Evolutionary conservation across 2,113 vertebrate species (phyloP).

Genomic region (Athene noctua): DNA sequence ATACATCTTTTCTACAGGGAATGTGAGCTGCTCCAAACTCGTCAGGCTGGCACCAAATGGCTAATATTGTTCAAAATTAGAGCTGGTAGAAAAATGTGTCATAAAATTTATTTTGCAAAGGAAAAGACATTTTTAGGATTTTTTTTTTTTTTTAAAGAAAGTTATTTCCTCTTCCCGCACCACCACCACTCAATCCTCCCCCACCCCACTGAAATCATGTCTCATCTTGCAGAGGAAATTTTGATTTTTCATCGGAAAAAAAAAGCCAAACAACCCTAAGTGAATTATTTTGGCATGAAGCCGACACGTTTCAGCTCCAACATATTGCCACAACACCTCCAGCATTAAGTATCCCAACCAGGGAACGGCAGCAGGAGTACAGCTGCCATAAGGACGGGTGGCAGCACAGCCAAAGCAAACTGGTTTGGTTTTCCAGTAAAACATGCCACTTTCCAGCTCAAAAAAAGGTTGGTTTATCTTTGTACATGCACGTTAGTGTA

Average conservation of each 20-base stretch:
- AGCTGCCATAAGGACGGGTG: neutral
- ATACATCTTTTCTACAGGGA: neutral
- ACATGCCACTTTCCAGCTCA: neutral
- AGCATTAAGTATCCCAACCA: neutral
- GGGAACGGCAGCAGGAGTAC: neutral
- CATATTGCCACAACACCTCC: neutral
- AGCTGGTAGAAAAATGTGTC: neutral
- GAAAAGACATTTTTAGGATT: neutral
- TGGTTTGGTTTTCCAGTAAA: constrained; percentile 11
- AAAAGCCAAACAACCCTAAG: neutral
- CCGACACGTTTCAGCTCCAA: neutral
- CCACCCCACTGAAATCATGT: neutral
- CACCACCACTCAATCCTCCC: neutral
- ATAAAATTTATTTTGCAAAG: neutral
- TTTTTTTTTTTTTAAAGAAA: neutral
- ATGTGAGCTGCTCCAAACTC: neutral
- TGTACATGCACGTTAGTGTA: no score
- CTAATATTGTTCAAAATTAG: neutral
- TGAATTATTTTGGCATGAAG: neutral
- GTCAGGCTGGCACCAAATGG: neutral
- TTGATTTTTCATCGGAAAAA: neutral
- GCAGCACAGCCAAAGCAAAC: constrained; percentile 18
- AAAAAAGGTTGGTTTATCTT: neutral
- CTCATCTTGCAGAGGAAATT: constrained; percentile 28
- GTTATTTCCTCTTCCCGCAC: neutral